These are phyloP conservation scores for Myzus persicae DNA, from an alignment of 1,140 invertebrate species.

Conservation along the genomic window DNA sequence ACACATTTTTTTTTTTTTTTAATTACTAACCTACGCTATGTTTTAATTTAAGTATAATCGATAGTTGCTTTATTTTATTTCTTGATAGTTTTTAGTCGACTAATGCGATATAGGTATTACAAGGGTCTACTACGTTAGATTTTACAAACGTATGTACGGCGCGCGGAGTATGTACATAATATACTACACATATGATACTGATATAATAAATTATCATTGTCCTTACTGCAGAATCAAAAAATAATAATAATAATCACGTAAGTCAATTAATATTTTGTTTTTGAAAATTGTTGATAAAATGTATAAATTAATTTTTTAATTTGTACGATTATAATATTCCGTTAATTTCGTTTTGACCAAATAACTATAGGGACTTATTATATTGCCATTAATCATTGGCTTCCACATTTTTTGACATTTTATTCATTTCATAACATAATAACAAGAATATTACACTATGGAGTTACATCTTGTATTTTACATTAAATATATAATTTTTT, in stretches of 20 bases:
- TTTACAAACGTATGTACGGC: neutral
- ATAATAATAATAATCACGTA: too few species aligned
- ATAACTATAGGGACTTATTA: neutral
- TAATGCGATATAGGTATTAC: neutral
- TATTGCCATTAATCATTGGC: neutral
- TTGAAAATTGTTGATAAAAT: neutral
- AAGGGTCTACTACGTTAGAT: neutral
- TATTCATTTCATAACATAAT: neutral
- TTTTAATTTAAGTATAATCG: neutral
- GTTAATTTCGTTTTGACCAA: neutral
- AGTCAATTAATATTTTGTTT: neutral
- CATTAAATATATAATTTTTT: neutral
- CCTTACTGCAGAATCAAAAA: too few species aligned
- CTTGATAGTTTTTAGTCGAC: too few species aligned
- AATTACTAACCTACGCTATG: neutral
- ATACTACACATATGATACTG: neutral
- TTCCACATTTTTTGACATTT: neutral
- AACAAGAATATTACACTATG: neutral
- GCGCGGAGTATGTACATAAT: too few species aligned
- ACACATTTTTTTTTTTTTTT: neutral
- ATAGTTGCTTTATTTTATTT: too few species aligned
- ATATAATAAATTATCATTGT: neutral
- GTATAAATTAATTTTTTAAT: neutral
- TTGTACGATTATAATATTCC: neutral
- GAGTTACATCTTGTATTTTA: neutral